Base-by-base conservation (phyloP, 2,797 vertebrate genomes). In the Pangasius larnaudii region DNA sequence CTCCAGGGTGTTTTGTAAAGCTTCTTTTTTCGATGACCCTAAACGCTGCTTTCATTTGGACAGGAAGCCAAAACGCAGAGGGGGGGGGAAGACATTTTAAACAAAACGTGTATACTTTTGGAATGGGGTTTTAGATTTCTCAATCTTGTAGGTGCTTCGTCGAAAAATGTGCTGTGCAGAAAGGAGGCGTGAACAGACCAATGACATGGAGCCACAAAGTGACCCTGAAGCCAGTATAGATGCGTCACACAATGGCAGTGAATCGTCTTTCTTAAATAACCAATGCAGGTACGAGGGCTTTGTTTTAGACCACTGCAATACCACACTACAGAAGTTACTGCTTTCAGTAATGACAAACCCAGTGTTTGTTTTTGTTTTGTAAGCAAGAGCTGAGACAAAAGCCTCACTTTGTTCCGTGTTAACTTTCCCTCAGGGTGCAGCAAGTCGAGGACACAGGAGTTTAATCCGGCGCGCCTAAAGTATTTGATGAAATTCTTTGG, bases 381-480 rank as follows among this genome's bases (percentile, higher is more conserved):
- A 88, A 89, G 81, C 88, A 86, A 87, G 77, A 90, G 72, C 71
- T 63, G 81, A 88, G 3, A 86, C 1, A 88, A 91, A 89, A 67
- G 78, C 71, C n/a, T 78, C 75, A 78, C 65, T 82, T 84, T 88
- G 78, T 83, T 87, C 30, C 42, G 11, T 87, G 79, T 84, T 87
- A 42, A 51, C 67, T 61, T 88, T 69, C 56, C 89, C 59, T 53
- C 87, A 92, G 91, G 89, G 90, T 46, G 49, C 87, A 85, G 71
- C 89, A 85, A 86, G 87, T 78, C 59, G 87, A 79, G 86, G 91
- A 92, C 81, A 91, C 91, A 10, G 89, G 88, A 49, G 91, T 92
- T 74, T 92, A 90, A 92, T 85, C 84, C 83, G 56, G 51, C 67
- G 36, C 39, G 61, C 83, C 87, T 75, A 53, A 75, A 86, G 72